Conservation (phyloP, 2,797 vertebrate species). For the Oreonectes daqikongensis region DNA sequence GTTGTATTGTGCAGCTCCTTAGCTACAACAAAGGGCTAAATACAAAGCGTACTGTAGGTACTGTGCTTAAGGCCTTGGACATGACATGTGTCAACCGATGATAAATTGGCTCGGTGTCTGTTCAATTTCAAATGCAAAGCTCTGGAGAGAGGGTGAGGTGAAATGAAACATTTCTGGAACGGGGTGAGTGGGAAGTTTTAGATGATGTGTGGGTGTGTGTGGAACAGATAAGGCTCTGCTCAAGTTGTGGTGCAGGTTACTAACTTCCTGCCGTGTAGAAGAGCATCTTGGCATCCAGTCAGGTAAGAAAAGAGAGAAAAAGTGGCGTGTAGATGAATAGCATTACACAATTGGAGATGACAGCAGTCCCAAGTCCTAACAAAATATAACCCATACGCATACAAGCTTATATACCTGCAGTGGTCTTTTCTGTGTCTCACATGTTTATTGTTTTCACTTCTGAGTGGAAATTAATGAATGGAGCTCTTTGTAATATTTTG, state of each 20-base stretch:
- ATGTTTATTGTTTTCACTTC: slow-evolving; percentile 68
- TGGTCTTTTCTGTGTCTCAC: slow-evolving; percentile 14
- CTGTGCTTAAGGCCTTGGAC: slow-evolving; percentile 93
- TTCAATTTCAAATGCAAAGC: slow-evolving; percentile 99
- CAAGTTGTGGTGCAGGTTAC: slow-evolving; percentile 91
- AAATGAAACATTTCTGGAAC: slow-evolving; percentile 74
- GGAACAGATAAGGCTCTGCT: slow-evolving; percentile 88
- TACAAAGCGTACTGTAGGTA: slow-evolving; percentile 89
- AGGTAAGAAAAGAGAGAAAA: slow-evolving; percentile 76
- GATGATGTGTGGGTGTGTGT: slow-evolving; percentile 91
- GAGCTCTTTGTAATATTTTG: neutral
- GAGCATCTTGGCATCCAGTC: slow-evolving; percentile 90
- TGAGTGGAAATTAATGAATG: slow-evolving; percentile 69
- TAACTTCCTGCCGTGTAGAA: slow-evolving; percentile 85
- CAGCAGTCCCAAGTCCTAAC: slow-evolving; percentile 84
- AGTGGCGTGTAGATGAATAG: slow-evolving; percentile 85
- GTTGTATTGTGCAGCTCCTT: slow-evolving; percentile 82
- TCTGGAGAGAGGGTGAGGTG: slow-evolving; percentile 81
- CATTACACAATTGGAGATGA: slow-evolving; percentile 84
- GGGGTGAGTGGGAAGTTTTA: slow-evolving; percentile 81
- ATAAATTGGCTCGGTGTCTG: slow-evolving; percentile 99
- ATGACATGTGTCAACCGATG: slow-evolving; percentile 99
- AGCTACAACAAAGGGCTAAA: slow-evolving; percentile 95
- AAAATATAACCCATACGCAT: slow-evolving; percentile 60
- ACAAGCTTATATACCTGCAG: slow-evolving; percentile 22